Base-by-base conservation (phyloP, 2,797 vertebrate genomes). In the Pipistrellus pygmaeus region DNA sequence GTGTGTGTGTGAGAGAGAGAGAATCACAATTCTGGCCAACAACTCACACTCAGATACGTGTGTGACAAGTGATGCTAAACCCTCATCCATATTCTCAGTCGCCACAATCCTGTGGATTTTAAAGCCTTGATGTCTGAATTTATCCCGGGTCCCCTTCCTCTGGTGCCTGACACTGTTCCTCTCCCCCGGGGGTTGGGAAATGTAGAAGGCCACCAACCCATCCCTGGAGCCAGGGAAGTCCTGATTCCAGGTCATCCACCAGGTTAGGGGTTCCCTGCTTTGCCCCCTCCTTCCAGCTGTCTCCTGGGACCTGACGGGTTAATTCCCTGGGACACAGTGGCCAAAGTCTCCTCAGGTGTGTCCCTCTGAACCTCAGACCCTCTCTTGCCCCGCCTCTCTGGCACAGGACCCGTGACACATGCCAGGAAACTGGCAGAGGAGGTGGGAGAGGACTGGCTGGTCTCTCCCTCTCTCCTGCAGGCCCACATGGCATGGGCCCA, bases 341-440 rank as follows among this genome's bases (percentile, higher is more conserved):
- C 77, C 96, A 95, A 96, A 97, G 96, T 96, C 95, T 97, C 60
- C 51, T 82, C 68, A 91, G 93, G 95, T 86, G 92, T 96, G 94
- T 90, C 93, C 69, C 32, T 94, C 86, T 96, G 93, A 76, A 96
- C 93, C 93, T 95, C 95, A 95, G 88, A 76, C 41, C 66, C 89
- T 93, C 57, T 94, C 87, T 41, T 15, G 83, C 93, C 72, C 78
- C 92, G 84, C 95, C 95, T 66, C 77, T 51, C 62, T 96, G 95
- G 78, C 90, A 41, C 57, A 12, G 21, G 8, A 82, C 27, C 72
- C 88, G 77, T 77, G 57, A 60, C 0, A 2, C 44, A 23, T 78
- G 85, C 93, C 75, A 73, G 69, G 80, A 60, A 66, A 30, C 71
- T 21, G 81, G 60, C 71, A 81, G 51, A 90, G 66, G 38, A 90